phyloP scores from a whole-genome alignment of 2,797 vertebrate species.

The Anisognathus igniventris region DNA sequence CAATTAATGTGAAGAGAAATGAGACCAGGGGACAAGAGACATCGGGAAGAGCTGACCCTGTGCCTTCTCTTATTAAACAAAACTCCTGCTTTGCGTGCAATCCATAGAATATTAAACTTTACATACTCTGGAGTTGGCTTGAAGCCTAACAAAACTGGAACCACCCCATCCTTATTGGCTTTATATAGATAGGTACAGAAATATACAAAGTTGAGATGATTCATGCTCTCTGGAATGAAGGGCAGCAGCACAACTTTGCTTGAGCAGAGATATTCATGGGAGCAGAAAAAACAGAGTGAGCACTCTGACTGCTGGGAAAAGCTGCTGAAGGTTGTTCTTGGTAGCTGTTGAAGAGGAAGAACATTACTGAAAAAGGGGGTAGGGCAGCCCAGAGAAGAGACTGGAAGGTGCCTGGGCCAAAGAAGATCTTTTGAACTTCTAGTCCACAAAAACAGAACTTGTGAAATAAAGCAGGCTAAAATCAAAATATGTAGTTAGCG shows the following conservation, averaged over 20 bases:
- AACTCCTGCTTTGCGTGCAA: background rate
- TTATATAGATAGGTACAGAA: conserved; percentile 69
- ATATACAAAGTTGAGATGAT: conserved; percentile 59
- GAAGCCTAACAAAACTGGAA: conserved; percentile 58
- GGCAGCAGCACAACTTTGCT: conserved; percentile 26
- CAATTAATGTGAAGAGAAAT: background rate
- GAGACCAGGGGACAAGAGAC: background rate
- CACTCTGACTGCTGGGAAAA: conserved; percentile 3
- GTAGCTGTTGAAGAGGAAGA: background rate
- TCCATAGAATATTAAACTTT: conserved; percentile 40
- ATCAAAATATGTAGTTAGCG: background rate
- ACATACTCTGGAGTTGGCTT: conserved; percentile 24
- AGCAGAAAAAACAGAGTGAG: background rate
- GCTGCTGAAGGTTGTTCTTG: background rate
- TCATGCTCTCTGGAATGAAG: conserved; percentile 63
- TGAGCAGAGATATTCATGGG: conserved; percentile 51
- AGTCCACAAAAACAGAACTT: background rate
- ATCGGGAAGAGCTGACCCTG: background rate
- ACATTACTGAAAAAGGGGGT: background rate
- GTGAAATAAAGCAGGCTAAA: background rate
- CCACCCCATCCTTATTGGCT: conserved; percentile 60
- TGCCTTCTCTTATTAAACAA: background rate
- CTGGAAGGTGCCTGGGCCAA: background rate
- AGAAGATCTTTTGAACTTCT: background rate
- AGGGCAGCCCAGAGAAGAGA: background rate